These are phyloP conservation scores for Amphiprion percula DNA, from an alignment of 2,113 vertebrate species.

Conservation along the genomic window DNA sequence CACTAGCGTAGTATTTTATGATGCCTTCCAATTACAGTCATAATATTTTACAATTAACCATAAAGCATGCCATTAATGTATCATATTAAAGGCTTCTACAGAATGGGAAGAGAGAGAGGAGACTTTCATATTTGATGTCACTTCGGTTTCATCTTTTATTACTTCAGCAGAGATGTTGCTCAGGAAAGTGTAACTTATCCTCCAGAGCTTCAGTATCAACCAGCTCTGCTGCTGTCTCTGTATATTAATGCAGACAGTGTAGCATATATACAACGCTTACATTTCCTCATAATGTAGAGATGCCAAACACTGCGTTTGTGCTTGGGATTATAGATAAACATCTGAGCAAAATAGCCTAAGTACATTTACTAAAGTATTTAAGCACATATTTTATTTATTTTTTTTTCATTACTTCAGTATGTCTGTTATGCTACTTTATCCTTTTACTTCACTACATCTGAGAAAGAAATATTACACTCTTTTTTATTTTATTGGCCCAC, in stretches of 20 bases:
- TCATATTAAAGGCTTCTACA: conserved; percentile 16
- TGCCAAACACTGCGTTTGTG: too few species aligned
- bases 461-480: too few species aligned
- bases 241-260: background rate
- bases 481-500: too few species aligned
- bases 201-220: background rate
- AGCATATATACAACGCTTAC: too few species aligned
- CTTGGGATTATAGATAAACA: too few species aligned
- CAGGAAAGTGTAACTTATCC: background rate
- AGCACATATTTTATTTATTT: too few species aligned
- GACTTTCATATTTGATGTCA: conserved; percentile 18
- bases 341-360: too few species aligned
- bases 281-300: too few species aligned
- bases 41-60: conserved; percentile 55
- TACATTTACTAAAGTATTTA: too few species aligned
- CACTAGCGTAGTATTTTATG: conserved; percentile 26
- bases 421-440: too few species aligned
- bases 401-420: too few species aligned
- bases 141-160: background rate
- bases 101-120: background rate
- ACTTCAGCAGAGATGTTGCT: conserved; percentile 1
- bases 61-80: conserved; percentile 42
- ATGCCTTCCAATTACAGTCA: conserved; percentile 51
- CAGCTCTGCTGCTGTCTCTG: conserved; percentile 2
- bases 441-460: too few species aligned